phyloP scores from a whole-genome alignment of 35 echinoderm and acorn worm genomes.

The Diadema setosum region DNA sequence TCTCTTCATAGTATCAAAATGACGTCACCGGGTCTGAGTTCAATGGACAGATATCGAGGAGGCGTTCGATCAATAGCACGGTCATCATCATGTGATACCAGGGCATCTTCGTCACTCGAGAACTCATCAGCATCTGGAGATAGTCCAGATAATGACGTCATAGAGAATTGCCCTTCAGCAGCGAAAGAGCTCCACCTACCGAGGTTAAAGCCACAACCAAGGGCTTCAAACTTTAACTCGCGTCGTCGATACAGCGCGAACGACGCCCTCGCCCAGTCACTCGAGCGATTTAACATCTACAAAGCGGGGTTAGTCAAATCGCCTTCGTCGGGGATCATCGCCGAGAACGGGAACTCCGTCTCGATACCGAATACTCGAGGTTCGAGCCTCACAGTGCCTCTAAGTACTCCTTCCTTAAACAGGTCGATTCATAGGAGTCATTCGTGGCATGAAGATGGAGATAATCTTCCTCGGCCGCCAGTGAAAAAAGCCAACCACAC shows the following conservation, averaged over 20 bases:
- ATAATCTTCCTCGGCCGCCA: too few species aligned
- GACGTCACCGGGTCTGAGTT: not conserved
- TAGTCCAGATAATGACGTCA: not conserved
- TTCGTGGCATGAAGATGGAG: too few species aligned
- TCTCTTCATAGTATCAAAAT: slow-evolving; percentile 8
- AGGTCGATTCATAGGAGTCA: too few species aligned
- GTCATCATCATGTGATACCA: too few species aligned
- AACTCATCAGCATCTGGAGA: not conserved
- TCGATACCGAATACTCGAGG: too few species aligned
- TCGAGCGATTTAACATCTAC: not conserved
- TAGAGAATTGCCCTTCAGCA: not conserved
- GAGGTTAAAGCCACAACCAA: not conserved
- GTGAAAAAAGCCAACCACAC: too few species aligned
- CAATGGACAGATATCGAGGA: not conserved
- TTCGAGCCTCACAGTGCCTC: too few species aligned
- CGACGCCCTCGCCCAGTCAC: not conserved
- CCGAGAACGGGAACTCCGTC: not conserved
- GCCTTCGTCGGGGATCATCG: not conserved
- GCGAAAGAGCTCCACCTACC: not conserved
- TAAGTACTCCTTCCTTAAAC: too few species aligned
- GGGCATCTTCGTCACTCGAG: not conserved
- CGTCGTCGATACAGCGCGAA: not conserved
- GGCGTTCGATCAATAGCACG: too few species aligned
- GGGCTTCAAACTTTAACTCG: not conserved
- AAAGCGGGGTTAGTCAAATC: not conserved